Evolutionary conservation across 2,113 vertebrate genomes (phyloP), one percentile per base, ranked within the genome.

Genomic region (Mustelus asterias): DNA sequence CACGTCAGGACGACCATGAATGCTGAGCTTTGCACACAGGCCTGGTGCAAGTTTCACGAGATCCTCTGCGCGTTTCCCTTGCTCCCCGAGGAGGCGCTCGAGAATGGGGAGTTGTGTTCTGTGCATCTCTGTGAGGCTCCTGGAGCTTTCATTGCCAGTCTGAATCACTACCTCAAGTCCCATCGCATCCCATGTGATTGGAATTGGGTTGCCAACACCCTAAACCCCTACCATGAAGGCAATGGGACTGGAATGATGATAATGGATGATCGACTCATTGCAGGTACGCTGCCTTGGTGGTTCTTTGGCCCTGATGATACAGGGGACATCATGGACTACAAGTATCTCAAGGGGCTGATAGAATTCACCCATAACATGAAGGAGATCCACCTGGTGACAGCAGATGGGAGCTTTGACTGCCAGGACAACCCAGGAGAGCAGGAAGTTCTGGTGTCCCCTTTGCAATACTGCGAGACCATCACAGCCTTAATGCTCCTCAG

Each of bases 351-450:
- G 2, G 98, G 98, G 76, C 97, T 99, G 96, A 97, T 98, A 96
- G 96, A 54, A 2, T 98, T 99, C 70, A 96, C 98, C 16, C 97
- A 97, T 0, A 97, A 97, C 96, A 98, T 98, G 98, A 96, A 83
- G 11, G 76, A 97, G 0, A 96, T 99, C 65, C 98, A 99, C 96
- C 94, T 99, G 97, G 98, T 99, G 95, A 99, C 99, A 0, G 99
- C 99, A 1, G 99, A 99, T 95, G 99, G 99, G 29, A 99, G 99
- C 96, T 99, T 99, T 96, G 99, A 99, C 97, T 99, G 99, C 96
- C 99, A 99, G 96, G 99, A 98, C 89, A 99, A 99, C 76, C 99
- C 99, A 0, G 99, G 99, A 0, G 99, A 99, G 96, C 99, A 99
- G 97, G 99, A 99, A 97, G 97, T 98, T 0, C 97, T 99, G 0